Evolutionary conservation across 1,140 invertebrate genomes (phyloP), one percentile per base, ranked within the genome.

Genomic region (Orussus abietinus): DNA sequence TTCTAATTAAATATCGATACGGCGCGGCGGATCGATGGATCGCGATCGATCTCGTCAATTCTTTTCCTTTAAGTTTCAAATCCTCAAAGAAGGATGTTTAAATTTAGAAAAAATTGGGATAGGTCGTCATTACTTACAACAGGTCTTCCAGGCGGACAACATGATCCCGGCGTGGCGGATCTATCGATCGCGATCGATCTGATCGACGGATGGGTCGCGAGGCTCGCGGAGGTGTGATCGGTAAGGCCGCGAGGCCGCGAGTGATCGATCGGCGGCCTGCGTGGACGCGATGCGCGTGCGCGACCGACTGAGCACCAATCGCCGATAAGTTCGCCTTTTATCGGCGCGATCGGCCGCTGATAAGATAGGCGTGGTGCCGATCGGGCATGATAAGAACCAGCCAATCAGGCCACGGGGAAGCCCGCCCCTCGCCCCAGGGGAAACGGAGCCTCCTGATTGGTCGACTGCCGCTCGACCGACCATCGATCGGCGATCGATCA

Each of bases 71-170:
- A n/a, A n/a, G n/a, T n/a, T n/a, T n/a, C n/a, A n/a, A n/a, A n/a
- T n/a, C n/a, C n/a, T n/a, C n/a, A n/a, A n/a, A n/a, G n/a, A n/a
- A n/a, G n/a, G n/a, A n/a, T n/a, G n/a, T n/a, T n/a, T n/a, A n/a
- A n/a, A n/a, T n/a, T n/a, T n/a, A n/a, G n/a, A n/a, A n/a, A n/a
- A n/a, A n/a, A n/a, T n/a, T n/a, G n/a, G n/a, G n/a, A n/a, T n/a
- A n/a, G n/a, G n/a, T n/a, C n/a, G n/a, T n/a, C n/a, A n/a, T 4
- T 53, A 65, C 62, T 64, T 50, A 65, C 62, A 65, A 37, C 59
- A 60, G 3, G 37, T 19, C 45, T 45, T 63, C 53, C 57, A 60
- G n/a, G 25, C 2, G 5, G 55, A 45, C 7, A 62, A 17, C 57
- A 64, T 64, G 21, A 5, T 49, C 25, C 20, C 49, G n/a, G 22